Evolutionary conservation across 2,113 vertebrate species (phyloP), one percentile per base, ranked within the genome.

Genomic region (Pithys albifrons): DNA sequence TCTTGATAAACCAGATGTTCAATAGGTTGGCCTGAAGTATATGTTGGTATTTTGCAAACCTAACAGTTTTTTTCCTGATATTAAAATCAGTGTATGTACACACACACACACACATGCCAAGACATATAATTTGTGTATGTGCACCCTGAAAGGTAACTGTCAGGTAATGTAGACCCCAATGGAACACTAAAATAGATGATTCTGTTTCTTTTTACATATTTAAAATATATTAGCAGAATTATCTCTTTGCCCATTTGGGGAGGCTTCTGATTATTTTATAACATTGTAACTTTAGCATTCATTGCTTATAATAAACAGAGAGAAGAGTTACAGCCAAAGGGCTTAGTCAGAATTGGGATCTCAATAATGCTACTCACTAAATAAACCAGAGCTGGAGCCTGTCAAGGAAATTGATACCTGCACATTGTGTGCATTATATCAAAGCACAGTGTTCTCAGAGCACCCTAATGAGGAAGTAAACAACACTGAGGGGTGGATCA

Each of bases 1-100:
- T 91, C 48, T 89, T 94, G 74, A 85, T 91, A 86, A 95, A 93
- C 37, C 74, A 92, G 51, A 49, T 46, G 65, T 71, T 93, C 31
- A 73, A 64, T 3, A 91, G 72, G 86, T 27, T 89, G 28, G 10
- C 20, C 46, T 65, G 67, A 71, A 43, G 48, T 39, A 31, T 28
- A 92, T 46, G 3, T 28, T 35, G 7, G 49, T 70, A 35, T 70
- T 92, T 82, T 87, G 3, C 14, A 81, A 88, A 94, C 39, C 28
- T 59, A 19, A 64, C 12, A 31, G 8, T 7, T 25, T 93, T 91
- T 71, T 37, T 19, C 10, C 28, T 29, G 4, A 43, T 45, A 76
- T 18, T 29, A 64, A 78, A 57, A 49, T 52, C 46, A 4, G 4
- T 7, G 3, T 27, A 35, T 28, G 12, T 7, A 16, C 19, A 55